phyloP scores from a whole-genome alignment of 2,797 vertebrate species.

The Oreochromis grahami region DNA sequence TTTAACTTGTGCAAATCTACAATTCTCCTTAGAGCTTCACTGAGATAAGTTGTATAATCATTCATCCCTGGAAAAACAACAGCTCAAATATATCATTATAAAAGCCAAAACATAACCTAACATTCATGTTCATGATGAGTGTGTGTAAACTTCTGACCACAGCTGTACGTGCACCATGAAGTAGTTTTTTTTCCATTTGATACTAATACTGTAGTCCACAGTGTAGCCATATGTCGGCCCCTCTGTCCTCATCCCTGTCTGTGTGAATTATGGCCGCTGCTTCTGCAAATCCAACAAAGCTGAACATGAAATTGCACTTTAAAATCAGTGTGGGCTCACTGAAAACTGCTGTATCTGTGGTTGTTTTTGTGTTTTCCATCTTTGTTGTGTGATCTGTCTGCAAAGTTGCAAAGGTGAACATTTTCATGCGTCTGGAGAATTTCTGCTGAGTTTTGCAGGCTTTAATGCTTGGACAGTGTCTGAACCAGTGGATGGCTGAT shows the following conservation, averaged over 20 bases:
- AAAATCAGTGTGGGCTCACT: slow-evolving; percentile 32
- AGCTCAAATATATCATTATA: background rate
- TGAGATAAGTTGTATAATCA: background rate
- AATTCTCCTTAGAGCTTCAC: background rate
- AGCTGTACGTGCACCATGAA: background rate
- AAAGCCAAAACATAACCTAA: background rate
- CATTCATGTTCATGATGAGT: background rate
- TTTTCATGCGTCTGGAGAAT: background rate
- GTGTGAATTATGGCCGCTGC: slow-evolving; percentile 34
- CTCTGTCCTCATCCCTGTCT: background rate
- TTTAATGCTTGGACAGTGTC: background rate
- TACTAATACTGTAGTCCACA: slow-evolving; percentile 40
- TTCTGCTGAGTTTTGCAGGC: background rate
- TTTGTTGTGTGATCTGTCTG: background rate
- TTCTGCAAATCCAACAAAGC: slow-evolving; percentile 61
- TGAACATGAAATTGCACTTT: slow-evolving; percentile 59
- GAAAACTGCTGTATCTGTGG: slow-evolving; percentile 3
- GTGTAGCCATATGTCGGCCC: slow-evolving; percentile 5
- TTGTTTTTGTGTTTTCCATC: background rate
- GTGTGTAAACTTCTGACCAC: background rate
- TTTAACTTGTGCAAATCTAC: background rate
- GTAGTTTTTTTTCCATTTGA: slow-evolving; percentile 25
- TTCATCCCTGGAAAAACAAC: background rate
- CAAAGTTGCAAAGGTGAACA: background rate
- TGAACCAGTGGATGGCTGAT: background rate